Evolutionary conservation across 2,888 invertebrate species (phyloP).

Genomic region (Cynaeus angustus): DNA sequence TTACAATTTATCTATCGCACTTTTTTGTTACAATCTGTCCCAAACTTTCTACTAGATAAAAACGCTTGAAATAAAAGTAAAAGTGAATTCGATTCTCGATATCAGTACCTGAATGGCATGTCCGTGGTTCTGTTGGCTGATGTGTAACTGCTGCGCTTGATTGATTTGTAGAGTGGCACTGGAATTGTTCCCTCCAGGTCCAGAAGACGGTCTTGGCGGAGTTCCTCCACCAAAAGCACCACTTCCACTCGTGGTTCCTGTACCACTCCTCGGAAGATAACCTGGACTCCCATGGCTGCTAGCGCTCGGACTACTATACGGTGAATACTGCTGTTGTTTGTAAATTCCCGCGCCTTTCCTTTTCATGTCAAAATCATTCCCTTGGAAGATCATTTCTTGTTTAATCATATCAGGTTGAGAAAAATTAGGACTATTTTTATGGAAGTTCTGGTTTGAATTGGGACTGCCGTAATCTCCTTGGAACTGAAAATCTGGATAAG

Average conservation of each 20-base stretch:
- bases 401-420: conserved; percentile 74
- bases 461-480: conserved; percentile 74
- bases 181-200: conserved; percentile 66
- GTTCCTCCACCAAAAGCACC: conserved; percentile 68
- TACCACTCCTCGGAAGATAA: conserved; percentile 64
- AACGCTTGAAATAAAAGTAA: too few species aligned
- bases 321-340: conserved; percentile 80
- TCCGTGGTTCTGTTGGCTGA: conserved; percentile 82
- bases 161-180: conserved; percentile 85
- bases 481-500: conserved; percentile 79
- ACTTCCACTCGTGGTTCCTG: conserved; percentile 51
- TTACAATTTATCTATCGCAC: too few species aligned
- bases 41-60: too few species aligned
- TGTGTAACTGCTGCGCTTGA: conserved; percentile 91
- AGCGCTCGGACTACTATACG: conserved; percentile 79
- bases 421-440: conserved; percentile 69
- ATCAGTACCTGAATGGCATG: conserved; percentile 82
- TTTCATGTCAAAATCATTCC: conserved; percentile 71
- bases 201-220: conserved; percentile 75
- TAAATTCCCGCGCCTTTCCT: conserved; percentile 68
- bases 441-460: conserved; percentile 68
- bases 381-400: conserved; percentile 73
- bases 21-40: too few species aligned
- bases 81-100: too few species aligned
- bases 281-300: conserved; percentile 75